Conservation (phyloP, 2,113 vertebrate species). For the Ailurus styani region DNA sequence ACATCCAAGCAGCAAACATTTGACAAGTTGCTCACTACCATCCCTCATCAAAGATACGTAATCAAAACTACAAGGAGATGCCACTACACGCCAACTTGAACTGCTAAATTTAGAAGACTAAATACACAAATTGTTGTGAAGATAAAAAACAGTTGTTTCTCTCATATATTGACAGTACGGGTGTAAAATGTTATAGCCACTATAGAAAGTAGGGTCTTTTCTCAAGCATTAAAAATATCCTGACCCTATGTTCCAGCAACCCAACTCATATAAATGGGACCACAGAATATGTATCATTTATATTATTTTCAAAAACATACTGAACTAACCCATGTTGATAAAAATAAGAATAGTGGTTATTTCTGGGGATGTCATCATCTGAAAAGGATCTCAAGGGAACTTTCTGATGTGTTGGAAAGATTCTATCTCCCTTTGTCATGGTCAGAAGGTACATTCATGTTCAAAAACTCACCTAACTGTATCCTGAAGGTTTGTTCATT, state of each 20-base stretch:
- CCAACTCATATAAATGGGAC: not conserved
- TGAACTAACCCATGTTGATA: not conserved
- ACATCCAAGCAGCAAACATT: not conserved
- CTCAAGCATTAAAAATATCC: not conserved
- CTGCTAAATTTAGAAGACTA: not conserved
- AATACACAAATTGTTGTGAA: not conserved
- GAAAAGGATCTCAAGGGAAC: not conserved
- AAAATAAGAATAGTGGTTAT: not conserved
- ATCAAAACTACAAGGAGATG: not conserved
- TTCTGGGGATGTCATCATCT: not conserved
- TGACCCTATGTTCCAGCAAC: not conserved
- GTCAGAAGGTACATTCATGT: not conserved
- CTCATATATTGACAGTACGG: not conserved
- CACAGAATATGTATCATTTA: not conserved
- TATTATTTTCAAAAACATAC: not conserved
- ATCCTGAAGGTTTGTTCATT: not conserved
- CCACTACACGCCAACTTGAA: not conserved
- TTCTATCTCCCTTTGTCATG: not conserved
- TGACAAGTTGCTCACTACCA: not conserved
- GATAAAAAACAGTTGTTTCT: not conserved
- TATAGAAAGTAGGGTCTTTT: not conserved
- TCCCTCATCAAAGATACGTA: not conserved
- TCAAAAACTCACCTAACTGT: not conserved
- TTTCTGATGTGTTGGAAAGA: not conserved
- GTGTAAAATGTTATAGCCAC: not conserved